Base-by-base conservation (phyloP, 2,888 invertebrate genomes). In the Leptodirus hochenwartii region DNA sequence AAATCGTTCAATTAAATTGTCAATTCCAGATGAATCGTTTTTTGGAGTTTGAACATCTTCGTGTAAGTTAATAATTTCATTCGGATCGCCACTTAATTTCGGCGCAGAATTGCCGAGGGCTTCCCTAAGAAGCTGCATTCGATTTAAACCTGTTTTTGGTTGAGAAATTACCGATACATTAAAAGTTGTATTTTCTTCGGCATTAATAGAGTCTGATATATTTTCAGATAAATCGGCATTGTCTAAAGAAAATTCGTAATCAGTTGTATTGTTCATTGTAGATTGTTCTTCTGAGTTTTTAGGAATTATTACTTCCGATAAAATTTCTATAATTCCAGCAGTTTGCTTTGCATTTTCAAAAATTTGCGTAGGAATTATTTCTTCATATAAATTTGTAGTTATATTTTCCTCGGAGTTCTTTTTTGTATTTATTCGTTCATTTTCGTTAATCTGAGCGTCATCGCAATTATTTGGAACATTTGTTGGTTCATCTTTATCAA, bases 1-100 rank as follows among this genome's bases (percentile, higher is more conserved):
- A 47, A 80, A 77, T 37, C 80, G 61, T 40, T 79, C 64, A 49
- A 79, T 69, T 17, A 87, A 58, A 32, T 66, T 56, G 36, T 69
- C 64, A 5, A 82, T 58, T 6, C 75, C 78, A 25, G n/a, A n/a
- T n/a, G n/a, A n/a, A n/a, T n/a, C n/a, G n/a, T n/a, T n/a, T n/a
- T 63, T 61, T 4, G 65, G 40, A 36, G 48, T 45, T 8, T 41
- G 47, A 15, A 53, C 46, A 2, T 61, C 60, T 3, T 59, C 58
- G 35, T 69, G 66, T 20, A 79, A 51, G 47, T 73, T 69, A 29
- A 80, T 75, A 4, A 71, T 45, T 37, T 60, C 56, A 37, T 62
- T 58, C 1, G 62, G 52, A 25, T 54, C 54, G 2, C 67, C 65
- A 37, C 61, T 65, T 2, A 73, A 45, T 11, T 51, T 55, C 1